Evolutionary conservation across 2,888 invertebrate species (phyloP).

Genomic region (Lasioglossum villosulum): DNA sequence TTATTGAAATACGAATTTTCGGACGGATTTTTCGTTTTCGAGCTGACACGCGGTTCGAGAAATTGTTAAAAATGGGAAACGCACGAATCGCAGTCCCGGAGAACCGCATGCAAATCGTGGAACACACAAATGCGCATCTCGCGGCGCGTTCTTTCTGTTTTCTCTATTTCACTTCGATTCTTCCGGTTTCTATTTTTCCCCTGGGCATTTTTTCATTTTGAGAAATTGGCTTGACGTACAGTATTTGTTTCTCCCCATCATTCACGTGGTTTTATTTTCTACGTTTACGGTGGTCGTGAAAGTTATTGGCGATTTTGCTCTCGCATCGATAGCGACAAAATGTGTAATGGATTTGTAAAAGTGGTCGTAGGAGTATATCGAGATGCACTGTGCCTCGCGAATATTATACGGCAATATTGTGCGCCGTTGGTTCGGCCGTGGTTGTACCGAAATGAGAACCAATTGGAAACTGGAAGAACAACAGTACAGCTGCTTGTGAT

Average conservation of each 20-base stretch:
- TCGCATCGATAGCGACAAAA: constrained; percentile 34
- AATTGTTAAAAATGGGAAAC: constrained; percentile 1
- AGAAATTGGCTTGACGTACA: constrained; percentile 11
- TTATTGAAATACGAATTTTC: neutral
- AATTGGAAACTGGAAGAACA: neutral
- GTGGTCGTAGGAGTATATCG: constrained; percentile 21
- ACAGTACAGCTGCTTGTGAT: neutral
- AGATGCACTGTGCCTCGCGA: neutral
- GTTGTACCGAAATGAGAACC: neutral
- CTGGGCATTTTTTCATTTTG: constrained; percentile 5
- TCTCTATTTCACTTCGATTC: neutral
- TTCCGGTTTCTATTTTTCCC: neutral
- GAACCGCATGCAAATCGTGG: constrained; percentile 9
- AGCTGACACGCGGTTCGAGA: neutral
- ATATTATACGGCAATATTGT: neutral
- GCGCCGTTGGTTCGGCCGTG: neutral
- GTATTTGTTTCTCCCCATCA: constrained; percentile 28
- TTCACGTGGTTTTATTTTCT: constrained; percentile 30
- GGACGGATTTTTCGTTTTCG: neutral
- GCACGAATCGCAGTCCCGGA: neutral
- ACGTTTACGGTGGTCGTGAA: constrained; percentile 11
- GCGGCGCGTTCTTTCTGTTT: neutral
- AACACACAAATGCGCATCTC: neutral
- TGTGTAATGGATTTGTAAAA: constrained; percentile 35
- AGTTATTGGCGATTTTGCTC: constrained; percentile 42